Percentiles rank a stretch among this genome's conserved stretches.
Evolutionary conservation across 2,113 vertebrate genomes (phyloP).

Genomic region (Phaethon lepturus): DNA sequence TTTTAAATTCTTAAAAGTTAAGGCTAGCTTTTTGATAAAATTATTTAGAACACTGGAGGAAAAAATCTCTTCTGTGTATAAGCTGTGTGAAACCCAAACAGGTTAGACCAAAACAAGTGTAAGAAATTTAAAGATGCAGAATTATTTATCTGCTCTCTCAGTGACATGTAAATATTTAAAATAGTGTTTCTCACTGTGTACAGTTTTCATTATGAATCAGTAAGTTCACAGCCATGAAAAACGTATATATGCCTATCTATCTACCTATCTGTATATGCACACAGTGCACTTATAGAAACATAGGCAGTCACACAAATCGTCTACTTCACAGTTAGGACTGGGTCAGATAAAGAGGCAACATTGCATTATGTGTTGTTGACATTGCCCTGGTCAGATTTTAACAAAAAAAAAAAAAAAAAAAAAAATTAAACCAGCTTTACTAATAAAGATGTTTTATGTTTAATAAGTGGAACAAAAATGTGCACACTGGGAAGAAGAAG

Average conservation of each 20-base stretch:
- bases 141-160: background rate
- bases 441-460: background rate
- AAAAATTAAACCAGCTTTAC: rapidly evolving
- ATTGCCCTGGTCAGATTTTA: background rate
- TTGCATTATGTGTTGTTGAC: rapidly evolving
- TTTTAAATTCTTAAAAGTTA: constrained; percentile 21
- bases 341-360: background rate
- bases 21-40: background rate
- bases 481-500: rapidly evolving
- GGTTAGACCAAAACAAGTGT: background rate
- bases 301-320: background rate
- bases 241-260: background rate
- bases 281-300: background rate
- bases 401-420: background rate
- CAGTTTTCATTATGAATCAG: background rate
- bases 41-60: background rate
- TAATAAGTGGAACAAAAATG: background rate
- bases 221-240: background rate
- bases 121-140: background rate
- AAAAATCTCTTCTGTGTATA: background rate
- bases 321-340: background rate
- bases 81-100: background rate
- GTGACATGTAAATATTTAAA: background rate
- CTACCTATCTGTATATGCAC: background rate
- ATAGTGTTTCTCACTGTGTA: rapidly evolving